A percentile compares a stretch with the other conserved stretches of the same genome.
phyloP scores from a whole-genome alignment of 2,888 invertebrate genomes.

The Sarcophaga variegata region DNA sequence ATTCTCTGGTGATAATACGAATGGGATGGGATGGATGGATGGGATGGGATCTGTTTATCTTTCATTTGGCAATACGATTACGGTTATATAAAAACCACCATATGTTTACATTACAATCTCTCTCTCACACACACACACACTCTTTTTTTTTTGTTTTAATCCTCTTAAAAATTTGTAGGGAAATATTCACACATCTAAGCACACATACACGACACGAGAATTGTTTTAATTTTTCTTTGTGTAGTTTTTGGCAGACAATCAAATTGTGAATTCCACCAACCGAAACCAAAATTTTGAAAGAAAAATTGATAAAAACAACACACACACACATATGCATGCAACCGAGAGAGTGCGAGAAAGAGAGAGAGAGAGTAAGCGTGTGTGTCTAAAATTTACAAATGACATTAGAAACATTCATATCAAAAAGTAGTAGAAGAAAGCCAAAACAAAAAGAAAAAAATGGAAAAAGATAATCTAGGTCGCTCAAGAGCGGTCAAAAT shows the following conservation, averaged over 20 bases:
- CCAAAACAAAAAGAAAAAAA: not conserved
- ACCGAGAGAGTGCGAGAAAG: too few species aligned
- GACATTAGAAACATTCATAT: slow-evolving; percentile 13
- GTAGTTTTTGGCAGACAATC: slow-evolving; percentile 41
- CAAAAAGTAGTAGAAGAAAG: not conserved
- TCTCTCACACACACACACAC: not conserved
- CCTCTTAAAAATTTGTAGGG: not conserved
- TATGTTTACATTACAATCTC: not conserved
- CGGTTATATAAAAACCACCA: not conserved
- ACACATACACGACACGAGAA: too few species aligned
- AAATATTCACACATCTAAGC: not conserved
- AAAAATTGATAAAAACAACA: not conserved
- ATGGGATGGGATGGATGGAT: not conserved
- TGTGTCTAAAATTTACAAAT: slow-evolving; percentile 8
- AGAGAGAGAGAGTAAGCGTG: not conserved
- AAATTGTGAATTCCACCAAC: slow-evolving; percentile 36
- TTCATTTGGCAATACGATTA: not conserved
- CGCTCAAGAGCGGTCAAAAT: slow-evolving; percentile 16
- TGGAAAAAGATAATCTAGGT: slow-evolving; percentile 27
- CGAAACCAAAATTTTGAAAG: slow-evolving; percentile 16
- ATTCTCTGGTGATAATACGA: not conserved
- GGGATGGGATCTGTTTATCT: not conserved
- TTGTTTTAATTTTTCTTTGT: not conserved
- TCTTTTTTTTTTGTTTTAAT: slow-evolving; percentile 43
- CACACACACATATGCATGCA: too few species aligned